These are phyloP conservation scores for Tenodera sinensis DNA, from an alignment of 2,888 invertebrate species.

Conservation along the genomic window DNA sequence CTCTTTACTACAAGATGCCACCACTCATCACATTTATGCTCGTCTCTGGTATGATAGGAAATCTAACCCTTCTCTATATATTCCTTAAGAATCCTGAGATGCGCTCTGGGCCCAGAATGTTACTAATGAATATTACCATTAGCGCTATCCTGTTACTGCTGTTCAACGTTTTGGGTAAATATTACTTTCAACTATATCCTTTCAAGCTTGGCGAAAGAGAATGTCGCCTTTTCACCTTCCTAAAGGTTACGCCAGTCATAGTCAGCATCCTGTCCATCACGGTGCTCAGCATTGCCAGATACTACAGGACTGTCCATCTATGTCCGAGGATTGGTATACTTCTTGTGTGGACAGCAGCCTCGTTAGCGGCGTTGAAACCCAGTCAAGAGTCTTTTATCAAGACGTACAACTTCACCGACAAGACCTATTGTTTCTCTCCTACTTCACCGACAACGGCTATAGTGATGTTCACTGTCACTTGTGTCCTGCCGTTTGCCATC, in stretches of 20 bases:
- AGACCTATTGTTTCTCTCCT: neutral
- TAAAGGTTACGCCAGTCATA: neutral
- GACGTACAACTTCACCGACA: neutral
- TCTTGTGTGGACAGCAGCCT: neutral
- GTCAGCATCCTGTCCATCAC: neutral
- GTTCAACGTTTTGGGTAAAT: neutral
- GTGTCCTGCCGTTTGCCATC: neutral
- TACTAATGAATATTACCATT: neutral
- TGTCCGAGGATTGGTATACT: neutral
- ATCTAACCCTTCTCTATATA: neutral
- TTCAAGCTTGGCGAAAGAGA: neutral
- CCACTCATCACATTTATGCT: too few relatives aligned
- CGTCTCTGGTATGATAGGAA: neutral
- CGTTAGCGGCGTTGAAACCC: neutral
- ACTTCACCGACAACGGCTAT: neutral
- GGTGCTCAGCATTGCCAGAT: neutral
- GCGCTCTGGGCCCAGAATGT: neutral
- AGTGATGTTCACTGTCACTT: neutral
- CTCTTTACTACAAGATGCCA: too few relatives aligned
- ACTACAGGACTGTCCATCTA: neutral
- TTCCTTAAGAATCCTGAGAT: neutral
- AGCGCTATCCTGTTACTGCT: neutral
- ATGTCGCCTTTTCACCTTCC: neutral
- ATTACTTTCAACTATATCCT: neutral
- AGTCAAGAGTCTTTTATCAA: neutral